These are phyloP conservation scores for Chiloscyllium plagiosum DNA, from an alignment of 2,113 vertebrate species.

Conservation along the genomic window DNA sequence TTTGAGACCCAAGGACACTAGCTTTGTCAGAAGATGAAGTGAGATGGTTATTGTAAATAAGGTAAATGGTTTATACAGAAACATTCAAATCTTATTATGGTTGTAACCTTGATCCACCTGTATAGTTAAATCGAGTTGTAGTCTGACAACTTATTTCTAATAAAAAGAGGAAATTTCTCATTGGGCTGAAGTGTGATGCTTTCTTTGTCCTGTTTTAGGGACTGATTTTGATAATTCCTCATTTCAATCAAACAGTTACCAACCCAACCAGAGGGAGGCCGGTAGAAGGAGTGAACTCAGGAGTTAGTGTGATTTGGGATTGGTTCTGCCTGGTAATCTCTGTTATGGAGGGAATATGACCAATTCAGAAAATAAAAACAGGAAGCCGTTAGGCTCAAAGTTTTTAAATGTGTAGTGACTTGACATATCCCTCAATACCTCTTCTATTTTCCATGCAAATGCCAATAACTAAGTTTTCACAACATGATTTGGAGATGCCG, in stretches of 20 bases:
- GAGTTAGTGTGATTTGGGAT: background rate
- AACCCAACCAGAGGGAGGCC: background rate
- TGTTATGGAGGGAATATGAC: background rate
- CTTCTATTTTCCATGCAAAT: too few species aligned
- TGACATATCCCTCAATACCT: background rate
- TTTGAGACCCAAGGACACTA: background rate
- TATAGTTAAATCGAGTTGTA: constrained; percentile 19
- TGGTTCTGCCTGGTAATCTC: background rate
- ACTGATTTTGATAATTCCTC: background rate
- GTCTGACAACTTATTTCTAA: background rate
- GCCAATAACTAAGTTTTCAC: background rate
- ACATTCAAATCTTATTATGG: background rate
- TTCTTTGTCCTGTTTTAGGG: background rate
- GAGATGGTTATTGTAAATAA: constrained; percentile 22
- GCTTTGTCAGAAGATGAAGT: background rate
- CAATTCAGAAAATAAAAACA: background rate
- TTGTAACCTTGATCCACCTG: background rate
- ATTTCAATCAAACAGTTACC: background rate
- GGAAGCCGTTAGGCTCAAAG: background rate
- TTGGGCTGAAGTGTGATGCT: background rate
- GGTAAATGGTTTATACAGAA: background rate
- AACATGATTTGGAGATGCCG: too few species aligned
- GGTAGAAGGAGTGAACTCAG: background rate
- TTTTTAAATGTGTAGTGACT: background rate
- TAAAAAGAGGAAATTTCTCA: background rate